Percentiles rank a stretch among this genome's conserved stretches.
Conservation (phyloP, 2,888 invertebrate species). For the Andrena minutula region DNA sequence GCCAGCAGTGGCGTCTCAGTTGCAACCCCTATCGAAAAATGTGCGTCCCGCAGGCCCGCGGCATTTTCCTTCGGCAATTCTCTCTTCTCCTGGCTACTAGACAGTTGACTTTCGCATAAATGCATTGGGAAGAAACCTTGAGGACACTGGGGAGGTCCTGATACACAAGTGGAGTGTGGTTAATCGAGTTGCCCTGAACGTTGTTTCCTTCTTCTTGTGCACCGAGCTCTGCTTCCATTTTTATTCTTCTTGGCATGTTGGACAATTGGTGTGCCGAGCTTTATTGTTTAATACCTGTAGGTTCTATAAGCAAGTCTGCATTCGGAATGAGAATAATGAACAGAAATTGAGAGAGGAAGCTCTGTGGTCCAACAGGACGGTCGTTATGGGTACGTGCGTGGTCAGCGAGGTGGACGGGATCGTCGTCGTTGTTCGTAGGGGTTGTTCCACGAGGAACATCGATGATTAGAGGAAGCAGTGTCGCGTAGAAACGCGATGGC, state of each 20-base stretch:
- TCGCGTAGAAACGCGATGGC: constrained; percentile 47
- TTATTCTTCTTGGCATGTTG: not conserved
- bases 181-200: not conserved
- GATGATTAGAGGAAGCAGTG: constrained; percentile 41
- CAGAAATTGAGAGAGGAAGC: not conserved
- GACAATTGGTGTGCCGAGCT: not conserved
- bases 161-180: constrained; percentile 15
- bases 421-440: not conserved
- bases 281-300: not conserved
- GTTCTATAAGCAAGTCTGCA: too few relatives aligned
- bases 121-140: constrained; percentile 59
- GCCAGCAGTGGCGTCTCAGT: constrained; percentile 49
- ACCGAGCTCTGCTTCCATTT: not conserved
- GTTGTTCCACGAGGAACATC: constrained; percentile 1
- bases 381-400: not conserved
- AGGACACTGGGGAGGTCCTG: not conserved
- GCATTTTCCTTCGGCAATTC: constrained; percentile 62
- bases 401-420: not conserved
- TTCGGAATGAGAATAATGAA: not conserved
- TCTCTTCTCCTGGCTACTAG: constrained; percentile 41
- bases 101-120: constrained; percentile 50
- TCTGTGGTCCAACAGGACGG: not conserved
- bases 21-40: constrained; percentile 63
- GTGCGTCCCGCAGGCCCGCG: constrained; percentile 37
- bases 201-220: not conserved